These are phyloP conservation scores for Scomber scombrus DNA, from an alignment of 2,113 vertebrate genomes.

Conservation along the genomic window DNA sequence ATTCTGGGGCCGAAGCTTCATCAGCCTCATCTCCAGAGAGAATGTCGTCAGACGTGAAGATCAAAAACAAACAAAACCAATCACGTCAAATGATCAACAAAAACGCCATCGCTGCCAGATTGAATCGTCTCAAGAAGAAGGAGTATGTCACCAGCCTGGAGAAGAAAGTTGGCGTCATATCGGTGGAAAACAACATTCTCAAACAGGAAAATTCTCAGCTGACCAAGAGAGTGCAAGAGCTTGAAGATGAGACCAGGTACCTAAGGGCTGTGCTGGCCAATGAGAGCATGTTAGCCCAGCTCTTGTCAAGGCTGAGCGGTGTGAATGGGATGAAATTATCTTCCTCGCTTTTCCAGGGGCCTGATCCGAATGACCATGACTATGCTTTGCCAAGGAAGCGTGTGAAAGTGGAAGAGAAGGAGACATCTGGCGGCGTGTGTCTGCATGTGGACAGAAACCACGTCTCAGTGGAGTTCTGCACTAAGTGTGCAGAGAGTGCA, in stretches of 20 bases:
- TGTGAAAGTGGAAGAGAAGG: constrained; percentile 86
- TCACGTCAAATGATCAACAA: constrained; percentile 78
- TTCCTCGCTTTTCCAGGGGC: constrained; percentile 94
- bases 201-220: constrained; percentile 90
- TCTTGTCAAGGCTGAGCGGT: constrained; percentile 93
- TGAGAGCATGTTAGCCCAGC: constrained; percentile 94
- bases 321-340: constrained; percentile 94
- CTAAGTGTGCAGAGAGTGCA: constrained; percentile 93
- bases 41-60: constrained; percentile 10
- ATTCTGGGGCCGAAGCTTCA: constrained; percentile 40
- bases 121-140: constrained; percentile 95
- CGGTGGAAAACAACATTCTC: constrained; percentile 89
- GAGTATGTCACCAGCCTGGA: constrained; percentile 92
- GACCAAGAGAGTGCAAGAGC: constrained; percentile 90
- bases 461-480: constrained; percentile 99
- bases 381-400: constrained; percentile 88
- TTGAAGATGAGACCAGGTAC: constrained; percentile 96
- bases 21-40: constrained; percentile 59
- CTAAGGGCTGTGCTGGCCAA: constrained; percentile 95
- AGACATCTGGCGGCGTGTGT: constrained; percentile 90
- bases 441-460: constrained; percentile 97
- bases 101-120: constrained; percentile 91
- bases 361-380: constrained; percentile 87
- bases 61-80: constrained; percentile 57
- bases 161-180: constrained; percentile 87